A percentile compares a stretch with the other conserved stretches of the same genome.
Evolutionary conservation across 2,113 vertebrate genomes (phyloP).

Genomic region (Benthochromis sp.): DNA sequence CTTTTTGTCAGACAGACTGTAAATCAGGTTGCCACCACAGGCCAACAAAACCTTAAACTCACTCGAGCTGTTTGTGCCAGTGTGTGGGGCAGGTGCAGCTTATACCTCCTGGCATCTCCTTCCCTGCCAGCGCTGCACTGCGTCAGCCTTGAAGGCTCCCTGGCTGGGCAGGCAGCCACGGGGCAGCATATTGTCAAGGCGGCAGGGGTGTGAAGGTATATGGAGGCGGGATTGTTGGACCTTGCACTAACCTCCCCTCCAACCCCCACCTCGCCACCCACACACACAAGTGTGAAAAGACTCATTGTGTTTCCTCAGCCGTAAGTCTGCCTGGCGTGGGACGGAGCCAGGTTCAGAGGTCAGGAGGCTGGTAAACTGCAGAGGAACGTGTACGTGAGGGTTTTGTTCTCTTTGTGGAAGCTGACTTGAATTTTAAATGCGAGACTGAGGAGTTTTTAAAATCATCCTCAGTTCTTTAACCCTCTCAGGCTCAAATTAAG

Average conservation of each 20-base stretch:
- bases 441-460: not conserved
- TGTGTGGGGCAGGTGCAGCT: conserved; percentile 15
- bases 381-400: not conserved
- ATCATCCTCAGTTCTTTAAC: not conserved
- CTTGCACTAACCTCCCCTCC: not conserved
- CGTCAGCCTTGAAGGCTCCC: conserved; percentile 23
- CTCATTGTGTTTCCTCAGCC: conserved; percentile 53
- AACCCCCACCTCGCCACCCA: not conserved
- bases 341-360: conserved; percentile 28
- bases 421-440: not conserved
- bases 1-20: not conserved
- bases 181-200: not conserved
- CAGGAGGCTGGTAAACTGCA: conserved; percentile 13
- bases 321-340: conserved; percentile 65
- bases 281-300: conserved; percentile 45
- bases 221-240: not conserved
- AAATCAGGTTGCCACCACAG: not conserved
- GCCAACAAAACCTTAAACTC: not conserved
- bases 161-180: conserved; percentile 36
- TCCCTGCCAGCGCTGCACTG: conserved; percentile 11
- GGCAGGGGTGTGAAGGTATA: conserved; percentile 25
- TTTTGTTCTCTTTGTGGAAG: not conserved
- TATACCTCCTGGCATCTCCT: conserved; percentile 4
- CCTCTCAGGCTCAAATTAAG: not conserved
- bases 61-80: not conserved